Percentiles rank a stretch among this genome's conserved stretches.
Evolutionary conservation across 2,888 invertebrate genomes (phyloP).

Genomic region (Bombylius discolor): DNA sequence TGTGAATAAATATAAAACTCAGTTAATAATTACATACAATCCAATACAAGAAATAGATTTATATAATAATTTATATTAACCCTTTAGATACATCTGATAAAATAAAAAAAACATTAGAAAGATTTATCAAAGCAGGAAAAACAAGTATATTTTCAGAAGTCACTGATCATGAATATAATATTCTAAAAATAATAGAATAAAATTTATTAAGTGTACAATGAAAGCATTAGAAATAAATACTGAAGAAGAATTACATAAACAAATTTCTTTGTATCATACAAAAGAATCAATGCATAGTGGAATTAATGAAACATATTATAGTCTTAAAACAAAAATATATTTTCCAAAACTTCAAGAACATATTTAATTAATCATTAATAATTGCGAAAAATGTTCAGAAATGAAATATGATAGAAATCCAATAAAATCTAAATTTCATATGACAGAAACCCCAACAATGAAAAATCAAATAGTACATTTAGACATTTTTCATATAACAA

Average conservation of each 20-base stretch:
- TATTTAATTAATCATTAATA: neutral
- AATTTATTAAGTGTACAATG: neutral
- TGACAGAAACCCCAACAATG: neutral
- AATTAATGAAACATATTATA: conserved; percentile 3
- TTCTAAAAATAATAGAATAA: neutral
- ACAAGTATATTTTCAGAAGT: conserved; percentile 8
- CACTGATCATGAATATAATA: conserved; percentile 8
- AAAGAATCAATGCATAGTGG: conserved; percentile 6
- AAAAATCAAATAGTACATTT: neutral
- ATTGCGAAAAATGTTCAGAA: neutral
- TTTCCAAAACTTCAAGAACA: neutral
- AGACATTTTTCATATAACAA: neutral
- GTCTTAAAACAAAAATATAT: neutral
- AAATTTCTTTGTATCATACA: neutral
- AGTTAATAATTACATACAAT: conserved; percentile 13
- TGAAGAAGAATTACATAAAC: neutral
- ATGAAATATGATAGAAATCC: neutral
- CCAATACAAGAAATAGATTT: conserved; percentile 3
- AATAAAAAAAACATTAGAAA: conserved; percentile 8
- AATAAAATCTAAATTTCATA: neutral
- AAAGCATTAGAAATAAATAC: neutral
- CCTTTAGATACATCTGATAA: conserved; percentile 1
- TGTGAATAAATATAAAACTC: conserved; percentile 13
- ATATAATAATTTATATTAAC: conserved; percentile 9
- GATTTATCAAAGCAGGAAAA: conserved; percentile 4